Evolutionary conservation across 2,888 invertebrate genomes (phyloP).

Genomic region (Eurytoma adleriae): DNA sequence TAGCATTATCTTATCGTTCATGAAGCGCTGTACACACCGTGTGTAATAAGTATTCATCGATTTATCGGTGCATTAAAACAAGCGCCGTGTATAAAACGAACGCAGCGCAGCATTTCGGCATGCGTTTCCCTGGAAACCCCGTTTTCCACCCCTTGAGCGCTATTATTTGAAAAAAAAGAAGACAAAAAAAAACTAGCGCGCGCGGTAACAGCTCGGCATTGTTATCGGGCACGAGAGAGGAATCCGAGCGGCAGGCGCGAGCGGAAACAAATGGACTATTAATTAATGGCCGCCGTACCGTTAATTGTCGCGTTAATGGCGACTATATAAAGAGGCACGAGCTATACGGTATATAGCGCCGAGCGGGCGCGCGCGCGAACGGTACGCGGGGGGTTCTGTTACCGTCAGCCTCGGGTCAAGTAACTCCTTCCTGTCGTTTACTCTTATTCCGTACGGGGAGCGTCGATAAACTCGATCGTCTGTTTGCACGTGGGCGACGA

Average conservation of each 20-base stretch:
- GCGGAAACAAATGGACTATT: conserved; percentile 17
- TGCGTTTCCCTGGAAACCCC: too few species aligned
- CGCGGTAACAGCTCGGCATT: too few species aligned
- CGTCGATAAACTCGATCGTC: too few species aligned
- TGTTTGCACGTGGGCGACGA: too few species aligned
- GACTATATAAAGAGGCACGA: neutral
- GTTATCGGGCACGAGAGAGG: neutral
- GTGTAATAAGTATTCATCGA: too few species aligned
- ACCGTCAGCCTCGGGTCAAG: conserved; percentile 35
- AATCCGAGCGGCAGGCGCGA: neutral
- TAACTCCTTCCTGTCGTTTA: conserved; percentile 10
- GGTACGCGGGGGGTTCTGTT: conserved; percentile 39
- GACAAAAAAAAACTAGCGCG: too few species aligned
- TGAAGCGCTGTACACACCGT: too few species aligned
- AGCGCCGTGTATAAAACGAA: too few species aligned
- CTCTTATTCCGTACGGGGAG: neutral
- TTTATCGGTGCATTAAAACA: too few species aligned
- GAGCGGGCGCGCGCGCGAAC: conserved; percentile 10
- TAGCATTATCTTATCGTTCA: conserved; percentile 32
- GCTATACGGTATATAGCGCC: conserved; percentile 15
- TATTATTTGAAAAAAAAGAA: too few species aligned
- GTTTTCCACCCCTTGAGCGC: too few species aligned
- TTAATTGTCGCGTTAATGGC: conserved; percentile 21
- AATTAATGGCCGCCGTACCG: conserved; percentile 17
- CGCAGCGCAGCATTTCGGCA: too few species aligned